Evolutionary conservation across 2,113 vertebrate species (phyloP).

Genomic region (Menura novaehollandiae): DNA sequence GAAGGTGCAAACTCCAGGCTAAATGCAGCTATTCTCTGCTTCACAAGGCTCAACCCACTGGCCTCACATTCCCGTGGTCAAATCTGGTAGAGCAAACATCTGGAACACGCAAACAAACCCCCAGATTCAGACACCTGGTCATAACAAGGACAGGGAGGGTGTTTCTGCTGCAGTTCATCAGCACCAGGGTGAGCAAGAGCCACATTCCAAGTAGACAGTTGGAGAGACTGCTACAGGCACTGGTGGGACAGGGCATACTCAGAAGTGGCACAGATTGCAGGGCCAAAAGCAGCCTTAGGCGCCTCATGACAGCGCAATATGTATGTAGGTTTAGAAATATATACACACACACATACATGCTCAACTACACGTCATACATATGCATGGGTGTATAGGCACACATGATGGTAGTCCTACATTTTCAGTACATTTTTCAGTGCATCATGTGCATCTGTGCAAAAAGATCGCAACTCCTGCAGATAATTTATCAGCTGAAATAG

Average conservation of each 20-base stretch:
- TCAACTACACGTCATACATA: neutral
- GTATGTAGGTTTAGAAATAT: neutral
- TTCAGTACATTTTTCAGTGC: neutral
- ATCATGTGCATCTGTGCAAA: neutral
- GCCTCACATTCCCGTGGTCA: neutral
- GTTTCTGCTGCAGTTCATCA: neutral
- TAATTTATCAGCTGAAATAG: neutral
- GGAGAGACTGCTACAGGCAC: neutral
- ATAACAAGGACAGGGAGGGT: neutral
- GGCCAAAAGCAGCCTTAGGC: neutral
- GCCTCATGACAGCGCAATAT: neutral
- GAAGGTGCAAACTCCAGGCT: neutral
- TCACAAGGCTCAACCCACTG: neutral
- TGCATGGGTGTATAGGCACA: rapidly evolving
- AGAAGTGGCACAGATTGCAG: neutral
- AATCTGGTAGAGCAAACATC: neutral
- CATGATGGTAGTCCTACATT: neutral
- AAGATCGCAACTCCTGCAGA: neutral
- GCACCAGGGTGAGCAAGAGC: neutral
- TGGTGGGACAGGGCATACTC: rapidly evolving
- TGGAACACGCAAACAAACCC: neutral
- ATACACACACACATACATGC: neutral
- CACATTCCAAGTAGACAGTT: rapidly evolving
- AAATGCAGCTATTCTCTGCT: neutral
- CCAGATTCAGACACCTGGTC: neutral